phyloP scores from a whole-genome alignment of 2,888 invertebrate genomes.

The Agrilus biguttatus region DNA sequence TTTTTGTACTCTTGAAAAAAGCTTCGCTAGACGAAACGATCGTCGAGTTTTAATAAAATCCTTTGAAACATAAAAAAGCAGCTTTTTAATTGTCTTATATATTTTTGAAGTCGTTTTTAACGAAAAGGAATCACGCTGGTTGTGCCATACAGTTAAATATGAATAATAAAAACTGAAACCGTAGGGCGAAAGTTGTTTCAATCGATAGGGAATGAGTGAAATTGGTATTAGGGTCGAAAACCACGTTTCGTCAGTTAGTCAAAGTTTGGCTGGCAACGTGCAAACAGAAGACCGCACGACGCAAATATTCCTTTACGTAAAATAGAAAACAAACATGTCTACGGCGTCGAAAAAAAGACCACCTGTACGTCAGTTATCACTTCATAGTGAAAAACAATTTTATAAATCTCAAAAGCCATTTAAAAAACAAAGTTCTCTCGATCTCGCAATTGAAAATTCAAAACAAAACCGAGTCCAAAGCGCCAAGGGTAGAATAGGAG shows the following conservation, averaged over 20 bases:
- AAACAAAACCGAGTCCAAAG: constrained; percentile 15
- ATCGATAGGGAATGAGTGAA: constrained; percentile 31
- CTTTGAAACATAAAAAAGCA: too few species aligned
- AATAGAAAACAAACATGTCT: neutral
- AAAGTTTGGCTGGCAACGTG: constrained; percentile 23
- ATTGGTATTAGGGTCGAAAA: constrained; percentile 18
- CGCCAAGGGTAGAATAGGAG: constrained; percentile 10
- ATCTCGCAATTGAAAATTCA: constrained; percentile 3
- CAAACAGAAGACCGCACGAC: constrained; percentile 6
- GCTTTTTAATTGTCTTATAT: too few species aligned
- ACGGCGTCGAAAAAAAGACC: constrained; percentile 16
- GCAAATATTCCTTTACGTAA: neutral
- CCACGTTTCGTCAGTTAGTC: constrained; percentile 22
- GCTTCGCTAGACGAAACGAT: too few species aligned
- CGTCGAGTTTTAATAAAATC: too few species aligned
- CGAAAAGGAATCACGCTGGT: too few species aligned
- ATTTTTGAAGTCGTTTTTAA: too few species aligned
- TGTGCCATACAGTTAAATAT: too few species aligned
- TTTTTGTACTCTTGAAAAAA: too few species aligned
- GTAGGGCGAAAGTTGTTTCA: constrained; percentile 27
- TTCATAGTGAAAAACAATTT: constrained; percentile 19
- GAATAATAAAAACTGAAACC: constrained; percentile 17
- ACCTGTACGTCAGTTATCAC: constrained; percentile 25
- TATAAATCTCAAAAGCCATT: constrained; percentile 15
- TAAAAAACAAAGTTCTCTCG: constrained; percentile 25